These are phyloP conservation scores for Keiferia lycopersicella DNA, from an alignment of 2,888 invertebrate species.

Conservation along the genomic window DNA sequence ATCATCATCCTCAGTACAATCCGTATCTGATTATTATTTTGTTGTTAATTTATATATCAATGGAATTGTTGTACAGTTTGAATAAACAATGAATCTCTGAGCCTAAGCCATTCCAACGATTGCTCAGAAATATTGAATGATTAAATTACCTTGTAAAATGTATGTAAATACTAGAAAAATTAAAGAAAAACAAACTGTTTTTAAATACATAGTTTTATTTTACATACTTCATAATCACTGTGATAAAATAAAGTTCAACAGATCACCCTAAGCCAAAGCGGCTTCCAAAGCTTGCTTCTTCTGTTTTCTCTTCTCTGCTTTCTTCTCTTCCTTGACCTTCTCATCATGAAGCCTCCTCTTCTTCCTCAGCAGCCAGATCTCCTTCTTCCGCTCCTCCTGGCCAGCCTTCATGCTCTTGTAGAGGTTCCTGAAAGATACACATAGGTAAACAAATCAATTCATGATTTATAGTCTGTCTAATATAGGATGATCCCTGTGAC, in stretches of 20 bases:
- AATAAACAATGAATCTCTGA: slow-evolving; percentile 10
- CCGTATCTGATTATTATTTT: background rate
- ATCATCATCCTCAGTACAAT: background rate
- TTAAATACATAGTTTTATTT: slow-evolving; percentile 11
- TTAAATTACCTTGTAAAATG: background rate
- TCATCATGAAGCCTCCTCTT: slow-evolving; percentile 88
- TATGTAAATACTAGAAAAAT: slow-evolving; percentile 22
- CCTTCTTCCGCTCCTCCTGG: slow-evolving; percentile 82
- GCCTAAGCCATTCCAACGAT: slow-evolving; percentile 10
- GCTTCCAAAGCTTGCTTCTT: slow-evolving; percentile 64
- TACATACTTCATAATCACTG: background rate
- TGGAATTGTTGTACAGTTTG: background rate
- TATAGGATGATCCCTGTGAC: too few species aligned
- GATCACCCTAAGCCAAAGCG: slow-evolving; percentile 46
- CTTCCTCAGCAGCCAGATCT: slow-evolving; percentile 89
- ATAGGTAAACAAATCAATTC: too few species aligned
- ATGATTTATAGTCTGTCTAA: too few species aligned
- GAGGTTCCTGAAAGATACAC: slow-evolving; percentile 79
- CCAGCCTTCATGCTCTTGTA: slow-evolving; percentile 94
- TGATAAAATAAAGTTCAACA: background rate
- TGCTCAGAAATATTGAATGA: slow-evolving; percentile 20
- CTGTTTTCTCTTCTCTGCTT: slow-evolving; percentile 76
- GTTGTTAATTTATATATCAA: slow-evolving; percentile 10
- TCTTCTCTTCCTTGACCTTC: slow-evolving; percentile 79
- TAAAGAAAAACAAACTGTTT: slow-evolving; percentile 14